These are phyloP conservation scores for Lordiphosa andalusiaca DNA, from an alignment of 2,888 invertebrate species.

Conservation along the genomic window DNA sequence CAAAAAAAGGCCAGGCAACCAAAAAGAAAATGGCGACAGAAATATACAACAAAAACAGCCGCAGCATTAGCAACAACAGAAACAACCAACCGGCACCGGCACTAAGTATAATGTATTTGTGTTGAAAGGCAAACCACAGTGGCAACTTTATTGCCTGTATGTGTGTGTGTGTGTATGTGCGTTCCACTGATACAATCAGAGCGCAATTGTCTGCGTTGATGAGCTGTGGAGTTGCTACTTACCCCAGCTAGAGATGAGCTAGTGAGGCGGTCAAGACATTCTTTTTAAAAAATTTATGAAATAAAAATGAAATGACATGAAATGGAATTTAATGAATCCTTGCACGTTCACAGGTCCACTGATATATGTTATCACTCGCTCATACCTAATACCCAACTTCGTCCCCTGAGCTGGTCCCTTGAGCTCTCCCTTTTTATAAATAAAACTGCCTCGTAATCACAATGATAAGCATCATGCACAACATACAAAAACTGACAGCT, in stretches of 20 bases:
- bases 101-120: constrained; percentile 73
- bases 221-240: constrained; percentile 51
- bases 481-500: constrained; percentile 2
- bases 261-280: background rate
- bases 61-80: constrained; percentile 9
- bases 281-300: too few relatives aligned
- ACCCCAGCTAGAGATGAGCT: constrained; percentile 10
- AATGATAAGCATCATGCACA: constrained; percentile 66
- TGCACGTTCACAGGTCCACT: background rate
- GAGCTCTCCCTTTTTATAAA: constrained; percentile 50
- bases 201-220: constrained; percentile 70
- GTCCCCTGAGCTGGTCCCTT: constrained; percentile 12
- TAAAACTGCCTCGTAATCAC: constrained; percentile 67
- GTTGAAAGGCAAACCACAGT: constrained; percentile 66
- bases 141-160: constrained; percentile 61
- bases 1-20: constrained; percentile 27
- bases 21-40: constrained; percentile 35
- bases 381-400: constrained; percentile 3
- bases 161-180: constrained; percentile 24
- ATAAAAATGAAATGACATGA: background rate
- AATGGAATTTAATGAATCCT: too few relatives aligned
- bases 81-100: constrained; percentile 43
- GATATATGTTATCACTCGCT: background rate
- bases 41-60: constrained; percentile 21
- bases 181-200: constrained; percentile 65